Base-by-base conservation (phyloP, 2,888 invertebrate genomes). In the Cyclophora punctaria region DNA sequence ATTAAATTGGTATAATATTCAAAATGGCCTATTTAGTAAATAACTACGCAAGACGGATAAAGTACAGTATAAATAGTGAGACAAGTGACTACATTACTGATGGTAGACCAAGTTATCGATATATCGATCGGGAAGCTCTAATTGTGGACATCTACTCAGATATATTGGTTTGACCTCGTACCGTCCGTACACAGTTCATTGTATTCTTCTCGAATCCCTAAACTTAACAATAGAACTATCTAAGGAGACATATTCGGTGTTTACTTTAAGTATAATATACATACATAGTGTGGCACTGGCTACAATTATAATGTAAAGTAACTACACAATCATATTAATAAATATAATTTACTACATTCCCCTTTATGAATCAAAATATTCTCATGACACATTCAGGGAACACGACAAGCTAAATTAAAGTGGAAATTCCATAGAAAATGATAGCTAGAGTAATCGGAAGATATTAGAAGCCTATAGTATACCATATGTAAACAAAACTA, bases 221-320 rank as follows among this genome's bases (percentile, higher is more conserved):
- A 33, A 44, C 7, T 42, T 42, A 20, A 85, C 83, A 84, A 80
- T 83, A 78, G 63, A 63, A 73, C 73, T 83, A 84, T 78, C 84
- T 84, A 83, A 63, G 72, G 72, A 80, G 70, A 80, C 48, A 53
- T 47, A 20, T 47, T 45, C 35, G 45, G 45, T 80, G 80, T 20
- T 20, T 80, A 66, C 57, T 48, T 61, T 53, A 64, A 60, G 60
- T 50, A 55, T 67, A 73, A 78, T 75, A 76, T 79, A 81, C 76
- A 83, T 74, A 71, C 3, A 57, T 72, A 68, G 77, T 78, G 85
- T 87, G 87, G 87, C 86, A 87, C 86, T 78, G 77, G 73, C 84
- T 84, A 85, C 75, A 64, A 67, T 73, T 64, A 64, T 65, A 63
- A 34, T 35, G 34, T 34, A 41, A 47, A 47, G 34, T 49, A 49